Percentiles rank a stretch among this genome's conserved stretches.
These are phyloP conservation scores for Hemibagrus wyckioides DNA, from an alignment of 2,113 vertebrate genomes.

Conservation along the genomic window DNA sequence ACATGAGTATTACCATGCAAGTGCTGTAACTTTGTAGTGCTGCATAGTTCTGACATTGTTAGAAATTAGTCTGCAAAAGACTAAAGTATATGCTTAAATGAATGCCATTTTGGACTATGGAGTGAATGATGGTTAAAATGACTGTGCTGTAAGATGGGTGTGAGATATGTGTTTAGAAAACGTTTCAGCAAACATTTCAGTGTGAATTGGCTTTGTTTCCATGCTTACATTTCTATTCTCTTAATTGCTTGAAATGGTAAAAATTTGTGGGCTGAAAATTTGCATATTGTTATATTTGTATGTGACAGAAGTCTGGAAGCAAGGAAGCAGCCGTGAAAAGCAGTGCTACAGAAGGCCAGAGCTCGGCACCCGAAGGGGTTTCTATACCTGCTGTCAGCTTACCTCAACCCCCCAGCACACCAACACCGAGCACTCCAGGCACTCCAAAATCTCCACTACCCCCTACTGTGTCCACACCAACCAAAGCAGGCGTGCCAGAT, in stretches of 20 bases:
- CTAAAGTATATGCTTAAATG: neutral
- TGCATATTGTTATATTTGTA: conserved; percentile 21
- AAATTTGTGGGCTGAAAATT: neutral
- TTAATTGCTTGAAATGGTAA: neutral
- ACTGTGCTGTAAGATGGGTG: neutral
- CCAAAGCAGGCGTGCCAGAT: conserved; percentile 80
- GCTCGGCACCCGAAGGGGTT: conserved; percentile 61
- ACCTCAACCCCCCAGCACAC: conserved; percentile 79
- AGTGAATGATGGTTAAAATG: neutral
- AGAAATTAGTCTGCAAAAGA: neutral
- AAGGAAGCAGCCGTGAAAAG: conserved; percentile 84
- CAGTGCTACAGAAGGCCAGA: conserved; percentile 77
- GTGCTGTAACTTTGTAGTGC: no score
- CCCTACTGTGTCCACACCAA: conserved; percentile 71
- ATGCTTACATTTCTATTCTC: neutral
- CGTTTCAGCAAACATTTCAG: neutral
- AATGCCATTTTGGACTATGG: neutral
- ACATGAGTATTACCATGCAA: neutral
- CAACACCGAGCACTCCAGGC: conserved; percentile 69
- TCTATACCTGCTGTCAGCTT: conserved; percentile 72
- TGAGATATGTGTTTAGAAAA: neutral
- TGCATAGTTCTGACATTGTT: no score
- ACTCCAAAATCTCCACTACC: conserved; percentile 87
- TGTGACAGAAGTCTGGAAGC: conserved; percentile 81
- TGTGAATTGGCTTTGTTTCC: neutral